phyloP scores from a whole-genome alignment of 2,797 vertebrate genomes.

The Epinephelus awoara region DNA sequence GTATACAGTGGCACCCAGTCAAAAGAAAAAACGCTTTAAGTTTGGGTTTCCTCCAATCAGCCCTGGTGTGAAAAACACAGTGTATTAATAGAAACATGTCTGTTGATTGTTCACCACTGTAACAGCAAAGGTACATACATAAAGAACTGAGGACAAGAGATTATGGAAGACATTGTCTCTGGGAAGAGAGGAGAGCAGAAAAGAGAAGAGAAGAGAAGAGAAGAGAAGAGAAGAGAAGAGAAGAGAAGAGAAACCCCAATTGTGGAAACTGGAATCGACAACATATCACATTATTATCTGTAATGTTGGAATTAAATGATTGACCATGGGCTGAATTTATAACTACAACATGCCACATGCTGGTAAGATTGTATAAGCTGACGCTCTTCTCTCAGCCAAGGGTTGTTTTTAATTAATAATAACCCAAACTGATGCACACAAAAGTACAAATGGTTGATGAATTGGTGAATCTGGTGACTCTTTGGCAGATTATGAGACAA shows the following conservation, averaged over 20 bases:
- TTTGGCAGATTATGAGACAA: too few relatives aligned
- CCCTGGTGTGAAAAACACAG: slow-evolving; percentile 36
- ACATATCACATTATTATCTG: slow-evolving; percentile 3
- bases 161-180: slow-evolving; percentile 70
- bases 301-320: not conserved
- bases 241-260: not conserved
- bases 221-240: not conserved
- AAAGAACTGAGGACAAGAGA: slow-evolving; percentile 80
- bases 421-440: slow-evolving; percentile 2
- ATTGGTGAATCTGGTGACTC: too few relatives aligned
- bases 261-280: not conserved
- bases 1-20: slow-evolving; percentile 76
- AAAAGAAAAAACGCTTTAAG: slow-evolving; percentile 49
- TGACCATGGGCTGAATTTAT: not conserved
- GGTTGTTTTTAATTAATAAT: not conserved
- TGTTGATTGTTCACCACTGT: slow-evolving; percentile 80
- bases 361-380: not conserved
- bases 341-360: not conserved
- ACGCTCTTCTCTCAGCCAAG: not conserved
- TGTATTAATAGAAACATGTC: slow-evolving; percentile 23
- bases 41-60: slow-evolving; percentile 56
- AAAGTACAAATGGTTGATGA: not conserved
- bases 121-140: slow-evolving; percentile 66
- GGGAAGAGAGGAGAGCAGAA: slow-evolving; percentile 6
- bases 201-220: not conserved